Evolutionary conservation across 2,888 invertebrate genomes (phyloP).

Genomic region (Miltochrista miniata): DNA sequence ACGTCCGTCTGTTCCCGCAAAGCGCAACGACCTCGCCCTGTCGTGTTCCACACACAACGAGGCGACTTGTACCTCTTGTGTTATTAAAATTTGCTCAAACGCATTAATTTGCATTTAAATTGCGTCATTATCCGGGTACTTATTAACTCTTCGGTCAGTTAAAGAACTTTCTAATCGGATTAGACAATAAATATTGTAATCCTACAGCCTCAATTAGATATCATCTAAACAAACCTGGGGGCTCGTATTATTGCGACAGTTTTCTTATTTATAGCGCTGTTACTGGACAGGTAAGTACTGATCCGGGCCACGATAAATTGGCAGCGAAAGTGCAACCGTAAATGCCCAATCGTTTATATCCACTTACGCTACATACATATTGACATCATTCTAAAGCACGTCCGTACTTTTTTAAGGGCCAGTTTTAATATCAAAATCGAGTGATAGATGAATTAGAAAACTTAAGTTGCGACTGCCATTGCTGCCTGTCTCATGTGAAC

Average conservation of each 20-base stretch:
- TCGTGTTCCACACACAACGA: background rate
- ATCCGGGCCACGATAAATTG: background rate
- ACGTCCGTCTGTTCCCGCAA: slow-evolving; percentile 13
- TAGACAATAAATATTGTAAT: slow-evolving; percentile 4
- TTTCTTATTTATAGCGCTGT: slow-evolving; percentile 6
- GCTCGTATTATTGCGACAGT: slow-evolving; percentile 4
- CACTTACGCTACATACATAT: background rate
- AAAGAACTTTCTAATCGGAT: slow-evolving; percentile 7
- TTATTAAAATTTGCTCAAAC: background rate
- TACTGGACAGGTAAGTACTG: slow-evolving; percentile 1
- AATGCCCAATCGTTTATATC: background rate
- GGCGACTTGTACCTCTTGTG: slow-evolving; percentile 1
- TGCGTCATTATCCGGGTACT: slow-evolving; percentile 3
- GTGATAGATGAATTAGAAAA: no score
- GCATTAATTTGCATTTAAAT: slow-evolving; percentile 11
- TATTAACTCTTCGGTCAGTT: background rate
- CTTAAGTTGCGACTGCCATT: no score
- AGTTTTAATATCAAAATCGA: no score
- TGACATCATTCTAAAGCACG: background rate
- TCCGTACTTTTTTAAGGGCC: background rate
- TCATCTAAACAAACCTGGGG: slow-evolving; percentile 4
- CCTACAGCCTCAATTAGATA: slow-evolving; percentile 1
- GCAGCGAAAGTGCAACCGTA: slow-evolving; percentile 3
- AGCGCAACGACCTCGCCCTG: slow-evolving; percentile 18
- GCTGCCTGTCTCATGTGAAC: no score